These are phyloP conservation scores for Sylvia atricapilla DNA, from an alignment of 2,113 vertebrate genomes.

Conservation along the genomic window DNA sequence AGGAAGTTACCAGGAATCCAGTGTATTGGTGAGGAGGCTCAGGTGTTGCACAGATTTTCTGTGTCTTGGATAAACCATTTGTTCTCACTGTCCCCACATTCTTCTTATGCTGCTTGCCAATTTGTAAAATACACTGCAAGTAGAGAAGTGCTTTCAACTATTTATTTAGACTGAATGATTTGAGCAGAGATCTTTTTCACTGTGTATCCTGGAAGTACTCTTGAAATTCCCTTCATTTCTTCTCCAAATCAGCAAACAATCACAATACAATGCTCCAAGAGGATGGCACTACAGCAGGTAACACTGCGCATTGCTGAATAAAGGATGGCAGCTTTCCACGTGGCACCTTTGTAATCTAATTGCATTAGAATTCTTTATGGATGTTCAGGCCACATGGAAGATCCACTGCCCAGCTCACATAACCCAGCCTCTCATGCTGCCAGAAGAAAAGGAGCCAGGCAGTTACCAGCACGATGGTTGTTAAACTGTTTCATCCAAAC, in stretches of 20 bases:
- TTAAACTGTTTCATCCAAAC: background rate
- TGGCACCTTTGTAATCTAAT: background rate
- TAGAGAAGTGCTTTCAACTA: background rate
- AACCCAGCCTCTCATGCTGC: background rate
- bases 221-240: background rate
- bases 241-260: background rate
- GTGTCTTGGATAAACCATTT: background rate
- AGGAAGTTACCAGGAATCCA: background rate
- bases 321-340: slow-evolving; percentile 10
- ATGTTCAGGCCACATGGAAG: background rate
- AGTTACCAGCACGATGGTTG: background rate
- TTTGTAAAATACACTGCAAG: slow-evolving; percentile 3
- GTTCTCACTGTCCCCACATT: background rate
- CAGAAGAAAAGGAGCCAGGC: background rate
- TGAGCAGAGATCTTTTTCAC: background rate
- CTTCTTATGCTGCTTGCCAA: background rate
- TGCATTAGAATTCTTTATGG: background rate
- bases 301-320: background rate
- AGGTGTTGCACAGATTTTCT: background rate
- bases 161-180: background rate
- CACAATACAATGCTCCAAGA: background rate
- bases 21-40: background rate
- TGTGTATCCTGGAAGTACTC: background rate
- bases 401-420: background rate
- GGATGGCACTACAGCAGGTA: background rate